These are phyloP conservation scores for Hyperoplus immaculatus DNA, from an alignment of 2,797 vertebrate species.

Conservation along the genomic window DNA sequence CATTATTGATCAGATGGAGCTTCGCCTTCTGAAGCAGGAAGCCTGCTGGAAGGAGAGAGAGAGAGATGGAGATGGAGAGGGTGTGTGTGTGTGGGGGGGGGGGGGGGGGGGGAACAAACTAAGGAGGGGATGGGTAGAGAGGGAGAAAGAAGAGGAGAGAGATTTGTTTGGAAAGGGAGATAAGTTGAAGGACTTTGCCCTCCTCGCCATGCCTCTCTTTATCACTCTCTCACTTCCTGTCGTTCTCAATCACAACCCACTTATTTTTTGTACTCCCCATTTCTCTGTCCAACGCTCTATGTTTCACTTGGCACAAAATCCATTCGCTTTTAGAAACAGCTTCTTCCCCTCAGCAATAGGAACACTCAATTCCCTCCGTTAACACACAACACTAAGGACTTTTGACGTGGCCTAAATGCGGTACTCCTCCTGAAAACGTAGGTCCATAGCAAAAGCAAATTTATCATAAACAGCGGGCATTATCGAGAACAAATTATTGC, in stretches of 20 bases:
- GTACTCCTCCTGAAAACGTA: no score
- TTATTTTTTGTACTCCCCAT: slow-evolving; percentile 1
- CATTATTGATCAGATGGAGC: slow-evolving; percentile 89
- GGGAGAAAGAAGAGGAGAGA: slow-evolving; percentile 62
- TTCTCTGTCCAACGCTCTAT: background rate
- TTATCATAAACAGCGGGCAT: no score
- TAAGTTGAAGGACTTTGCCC: slow-evolving; percentile 70
- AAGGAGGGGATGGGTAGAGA: slow-evolving; percentile 42
- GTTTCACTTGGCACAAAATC: background rate
- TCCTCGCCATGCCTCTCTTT: slow-evolving; percentile 42
- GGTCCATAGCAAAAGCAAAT: no score
- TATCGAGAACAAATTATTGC: no score
- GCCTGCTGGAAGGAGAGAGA: slow-evolving; percentile 72
- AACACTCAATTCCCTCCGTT: no score
- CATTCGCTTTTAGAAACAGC: no score
- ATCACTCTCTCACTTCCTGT: slow-evolving; percentile 55
- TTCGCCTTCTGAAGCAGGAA: slow-evolving; percentile 82
- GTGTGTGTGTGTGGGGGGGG: slow-evolving; percentile 26
- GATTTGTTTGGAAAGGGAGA: slow-evolving; percentile 79
- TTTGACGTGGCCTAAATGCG: no score
- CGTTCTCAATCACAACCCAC: slow-evolving; percentile 44
- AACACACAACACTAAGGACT: no score
- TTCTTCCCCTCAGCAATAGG: no score
- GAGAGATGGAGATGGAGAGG: slow-evolving; percentile 51
- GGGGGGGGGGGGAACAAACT: slow-evolving; percentile 24